These are phyloP conservation scores for Cairina moschata DNA, from an alignment of 2,113 vertebrate species.

Conservation along the genomic window DNA sequence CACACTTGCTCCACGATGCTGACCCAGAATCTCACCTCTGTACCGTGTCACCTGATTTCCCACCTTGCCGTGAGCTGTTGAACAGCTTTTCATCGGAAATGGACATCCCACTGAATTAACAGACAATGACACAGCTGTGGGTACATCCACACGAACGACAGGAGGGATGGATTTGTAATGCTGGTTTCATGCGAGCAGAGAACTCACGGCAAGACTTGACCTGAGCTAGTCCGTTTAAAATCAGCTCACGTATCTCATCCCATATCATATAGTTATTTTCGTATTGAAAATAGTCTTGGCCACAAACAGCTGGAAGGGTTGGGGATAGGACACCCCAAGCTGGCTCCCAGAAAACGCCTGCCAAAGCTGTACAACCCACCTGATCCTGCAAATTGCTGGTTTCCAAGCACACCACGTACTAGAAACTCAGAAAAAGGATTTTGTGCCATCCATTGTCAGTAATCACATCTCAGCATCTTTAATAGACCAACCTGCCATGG, in stretches of 20 bases:
- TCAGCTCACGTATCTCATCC: background rate
- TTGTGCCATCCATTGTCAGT: background rate
- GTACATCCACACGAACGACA: background rate
- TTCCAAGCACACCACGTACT: background rate
- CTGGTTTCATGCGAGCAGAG: background rate
- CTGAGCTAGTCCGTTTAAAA: background rate
- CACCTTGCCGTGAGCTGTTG: background rate
- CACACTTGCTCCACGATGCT: background rate
- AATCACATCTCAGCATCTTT: rapidly evolving
- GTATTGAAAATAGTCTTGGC: background rate
- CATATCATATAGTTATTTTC: background rate
- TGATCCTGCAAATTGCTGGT: rapidly evolving
- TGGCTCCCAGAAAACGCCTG: background rate
- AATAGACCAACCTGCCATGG: rapidly evolving
- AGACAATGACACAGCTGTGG: background rate
- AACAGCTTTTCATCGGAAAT: background rate
- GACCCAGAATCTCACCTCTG: background rate
- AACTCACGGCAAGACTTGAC: background rate
- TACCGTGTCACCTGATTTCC: background rate
- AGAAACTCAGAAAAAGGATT: background rate
- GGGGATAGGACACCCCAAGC: background rate
- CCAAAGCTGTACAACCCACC: no score
- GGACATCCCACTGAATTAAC: background rate
- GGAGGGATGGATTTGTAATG: rapidly evolving
- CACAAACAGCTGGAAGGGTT: background rate